These are phyloP conservation scores for Donacobius atricapilla DNA, from an alignment of 2,113 vertebrate species.

Conservation along the genomic window DNA sequence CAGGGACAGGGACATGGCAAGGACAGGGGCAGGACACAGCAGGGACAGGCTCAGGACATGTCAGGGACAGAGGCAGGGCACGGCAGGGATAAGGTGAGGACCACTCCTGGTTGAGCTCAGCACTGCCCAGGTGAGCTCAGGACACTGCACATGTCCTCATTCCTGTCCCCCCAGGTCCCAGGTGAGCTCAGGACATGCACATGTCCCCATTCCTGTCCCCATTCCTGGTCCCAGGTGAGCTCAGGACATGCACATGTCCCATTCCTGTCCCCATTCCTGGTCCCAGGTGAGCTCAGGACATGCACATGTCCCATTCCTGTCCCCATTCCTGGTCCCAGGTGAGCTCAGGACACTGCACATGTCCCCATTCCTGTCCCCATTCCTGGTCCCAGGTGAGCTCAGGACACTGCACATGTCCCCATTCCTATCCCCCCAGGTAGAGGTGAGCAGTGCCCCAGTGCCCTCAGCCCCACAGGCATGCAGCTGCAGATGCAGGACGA, in stretches of 20 bases:
- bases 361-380: no score
- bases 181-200: not conserved
- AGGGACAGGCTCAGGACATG: no score
- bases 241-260: no score
- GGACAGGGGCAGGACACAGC: accelerated
- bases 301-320: no score
- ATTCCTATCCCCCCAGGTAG: not conserved
- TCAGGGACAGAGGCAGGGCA: no score
- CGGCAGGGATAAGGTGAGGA: not conserved
- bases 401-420: not conserved
- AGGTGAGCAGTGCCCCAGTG: not conserved
- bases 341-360: not conserved
- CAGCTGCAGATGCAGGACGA: accelerated
- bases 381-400: not conserved
- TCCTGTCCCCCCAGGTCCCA: not conserved
- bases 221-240: no score
- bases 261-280: no score
- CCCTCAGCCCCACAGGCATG: accelerated
- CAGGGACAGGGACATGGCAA: not conserved
- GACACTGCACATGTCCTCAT: not conserved
- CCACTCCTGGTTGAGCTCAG: not conserved
- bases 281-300: no score
- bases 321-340: not conserved
- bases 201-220: no score
- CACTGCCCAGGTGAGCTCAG: not conserved